Evolutionary conservation across 2,113 vertebrate species (phyloP).

Genomic region (Myiopsitta monachus): DNA sequence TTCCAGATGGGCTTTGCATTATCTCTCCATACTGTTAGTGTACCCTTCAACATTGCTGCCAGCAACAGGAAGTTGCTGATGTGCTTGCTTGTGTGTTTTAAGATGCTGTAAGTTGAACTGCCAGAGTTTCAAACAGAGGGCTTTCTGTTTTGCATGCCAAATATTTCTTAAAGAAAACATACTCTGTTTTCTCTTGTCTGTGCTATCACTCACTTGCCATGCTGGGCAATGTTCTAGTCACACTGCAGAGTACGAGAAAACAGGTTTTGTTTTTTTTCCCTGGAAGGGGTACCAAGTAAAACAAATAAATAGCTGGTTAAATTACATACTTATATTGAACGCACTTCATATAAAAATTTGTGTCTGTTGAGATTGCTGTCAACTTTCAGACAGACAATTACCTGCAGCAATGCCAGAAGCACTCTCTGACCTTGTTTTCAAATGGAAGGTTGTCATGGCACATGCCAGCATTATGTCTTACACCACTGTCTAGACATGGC

Average conservation of each 20-base stretch:
- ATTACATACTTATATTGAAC: background rate
- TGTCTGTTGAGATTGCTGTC: background rate
- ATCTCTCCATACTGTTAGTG: background rate
- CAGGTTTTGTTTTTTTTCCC: background rate
- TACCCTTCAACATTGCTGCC: background rate
- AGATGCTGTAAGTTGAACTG: constrained; percentile 31
- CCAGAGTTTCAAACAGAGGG: constrained; percentile 41
- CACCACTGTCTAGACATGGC: background rate
- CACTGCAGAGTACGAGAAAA: background rate
- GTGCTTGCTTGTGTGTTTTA: background rate
- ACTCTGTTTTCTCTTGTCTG: background rate
- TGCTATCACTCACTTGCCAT: background rate
- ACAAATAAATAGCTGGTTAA: background rate
- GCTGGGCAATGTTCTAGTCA: background rate
- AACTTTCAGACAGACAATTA: background rate
- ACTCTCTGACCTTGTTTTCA: background rate
- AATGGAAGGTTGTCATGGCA: background rate
- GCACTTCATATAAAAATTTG: background rate
- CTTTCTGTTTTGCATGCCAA: constrained; percentile 9
- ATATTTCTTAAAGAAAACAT: constrained; percentile 42
- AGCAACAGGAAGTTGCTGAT: constrained; percentile 37
- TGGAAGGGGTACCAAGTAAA: background rate
- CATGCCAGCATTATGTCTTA: background rate
- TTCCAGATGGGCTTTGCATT: constrained; percentile 45
- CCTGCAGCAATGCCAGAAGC: background rate